Percentiles rank a stretch among this genome's conserved stretches.
These are phyloP conservation scores for Lineus longissimus DNA, from an alignment of 1,140 invertebrate genomes.

Conservation along the genomic window DNA sequence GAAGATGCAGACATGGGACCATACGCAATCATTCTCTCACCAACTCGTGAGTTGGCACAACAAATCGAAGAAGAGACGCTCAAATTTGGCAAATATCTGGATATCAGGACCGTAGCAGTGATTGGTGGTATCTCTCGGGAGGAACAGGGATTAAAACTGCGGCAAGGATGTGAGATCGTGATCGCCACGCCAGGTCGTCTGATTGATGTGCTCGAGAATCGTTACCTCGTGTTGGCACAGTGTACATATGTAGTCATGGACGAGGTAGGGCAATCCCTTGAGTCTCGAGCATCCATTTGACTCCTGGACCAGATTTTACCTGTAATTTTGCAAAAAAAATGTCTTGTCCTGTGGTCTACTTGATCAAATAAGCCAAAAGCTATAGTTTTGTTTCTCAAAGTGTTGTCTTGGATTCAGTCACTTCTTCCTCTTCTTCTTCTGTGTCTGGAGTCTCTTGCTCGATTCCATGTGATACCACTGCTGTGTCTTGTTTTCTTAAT, in stretches of 20 bases:
- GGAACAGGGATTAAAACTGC: constrained; percentile 94
- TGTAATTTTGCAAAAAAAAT: too few species aligned
- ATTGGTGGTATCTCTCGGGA: constrained; percentile 96
- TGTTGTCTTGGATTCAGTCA: too few species aligned
- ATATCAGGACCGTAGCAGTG: constrained; percentile 94
- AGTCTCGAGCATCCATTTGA: neutral
- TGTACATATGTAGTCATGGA: constrained; percentile 72
- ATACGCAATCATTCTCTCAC: constrained; percentile 97
- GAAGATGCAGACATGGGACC: constrained; percentile 89
- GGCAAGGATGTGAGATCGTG: constrained; percentile 99
- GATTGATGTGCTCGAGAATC: constrained; percentile 97
- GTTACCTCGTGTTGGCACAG: constrained; percentile 92
- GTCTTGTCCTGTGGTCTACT: too few species aligned
- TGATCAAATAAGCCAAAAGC: too few species aligned
- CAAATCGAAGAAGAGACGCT: constrained; percentile 99
- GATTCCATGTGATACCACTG: too few species aligned
- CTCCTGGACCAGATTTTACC: too few species aligned
- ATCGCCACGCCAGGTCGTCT: constrained; percentile 99
- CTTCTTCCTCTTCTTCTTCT: too few species aligned
- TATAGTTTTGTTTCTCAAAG: too few species aligned
- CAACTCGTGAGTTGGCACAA: constrained; percentile 97
- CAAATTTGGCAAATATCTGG: constrained; percentile 93
- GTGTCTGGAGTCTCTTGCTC: too few species aligned
- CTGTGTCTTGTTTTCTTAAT: too few species aligned
- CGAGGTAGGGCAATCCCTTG: constrained; percentile 50